phyloP scores from a whole-genome alignment of 37 sponge, comb jelly and placozoan genomes.

The Oscarella lobularis region DNA sequence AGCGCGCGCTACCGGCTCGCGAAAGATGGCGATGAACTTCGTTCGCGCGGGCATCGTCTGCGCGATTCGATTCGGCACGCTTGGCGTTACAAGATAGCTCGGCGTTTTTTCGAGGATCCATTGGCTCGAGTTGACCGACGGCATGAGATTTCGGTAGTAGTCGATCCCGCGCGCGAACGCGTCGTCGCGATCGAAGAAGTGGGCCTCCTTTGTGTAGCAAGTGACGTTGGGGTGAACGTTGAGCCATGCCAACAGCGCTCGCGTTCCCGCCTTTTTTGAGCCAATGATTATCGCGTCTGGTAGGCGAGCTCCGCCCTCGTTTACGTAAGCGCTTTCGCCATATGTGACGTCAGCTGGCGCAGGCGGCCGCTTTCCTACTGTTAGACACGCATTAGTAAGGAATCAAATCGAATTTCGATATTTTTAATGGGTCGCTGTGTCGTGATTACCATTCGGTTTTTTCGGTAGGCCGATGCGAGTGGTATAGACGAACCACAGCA shows the following conservation, averaged over 20 bases:
- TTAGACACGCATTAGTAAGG: too few species aligned
- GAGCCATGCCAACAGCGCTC: not conserved
- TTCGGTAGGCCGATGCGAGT: too few species aligned
- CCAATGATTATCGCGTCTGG: constrained; percentile 1
- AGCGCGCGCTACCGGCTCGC: constrained; percentile 8
- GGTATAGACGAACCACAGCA: too few species aligned
- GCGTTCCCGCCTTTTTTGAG: not conserved
- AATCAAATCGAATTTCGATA: too few species aligned
- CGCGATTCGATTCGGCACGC: not conserved
- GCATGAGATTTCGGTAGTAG: not conserved
- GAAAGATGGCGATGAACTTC: constrained; percentile 16
- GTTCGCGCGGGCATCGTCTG: not conserved
- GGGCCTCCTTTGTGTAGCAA: not conserved
- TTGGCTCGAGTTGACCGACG: not conserved
- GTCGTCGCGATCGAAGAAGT: not conserved
- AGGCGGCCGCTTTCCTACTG: too few species aligned
- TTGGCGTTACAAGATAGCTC: not conserved
- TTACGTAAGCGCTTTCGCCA: too few species aligned
- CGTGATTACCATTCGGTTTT: too few species aligned
- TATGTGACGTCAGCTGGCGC: too few species aligned
- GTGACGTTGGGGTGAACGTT: not conserved
- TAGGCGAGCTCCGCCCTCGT: too few species aligned
- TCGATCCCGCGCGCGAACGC: not conserved
- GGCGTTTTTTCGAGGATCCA: not conserved
- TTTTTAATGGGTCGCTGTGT: too few species aligned